Percentiles rank a stretch among this genome's conserved stretches.
Conservation (phyloP, 1,140 invertebrate genomes). For the Daktulosphaira vitifoliae region DNA sequence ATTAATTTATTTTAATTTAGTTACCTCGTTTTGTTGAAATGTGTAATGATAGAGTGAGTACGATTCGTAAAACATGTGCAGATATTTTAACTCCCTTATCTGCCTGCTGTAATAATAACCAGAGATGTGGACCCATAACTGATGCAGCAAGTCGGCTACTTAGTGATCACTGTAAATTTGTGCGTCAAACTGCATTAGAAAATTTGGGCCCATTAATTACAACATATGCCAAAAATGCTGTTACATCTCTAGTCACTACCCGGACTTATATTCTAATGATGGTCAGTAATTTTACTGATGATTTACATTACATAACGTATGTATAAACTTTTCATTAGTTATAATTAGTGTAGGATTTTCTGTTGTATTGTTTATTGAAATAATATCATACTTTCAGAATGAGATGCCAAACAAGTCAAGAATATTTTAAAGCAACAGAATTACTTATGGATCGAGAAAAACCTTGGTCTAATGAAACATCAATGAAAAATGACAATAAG, state of each 20-base stretch:
- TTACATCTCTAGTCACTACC: constrained; percentile 23
- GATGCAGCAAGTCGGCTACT: constrained; percentile 21
- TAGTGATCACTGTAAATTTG: constrained; percentile 22
- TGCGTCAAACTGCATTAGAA: constrained; percentile 20
- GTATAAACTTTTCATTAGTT: not conserved
- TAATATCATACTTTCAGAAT: no score
- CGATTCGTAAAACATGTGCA: constrained; percentile 26
- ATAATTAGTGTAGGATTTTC: no score
- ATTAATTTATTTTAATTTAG: constrained; percentile 1
- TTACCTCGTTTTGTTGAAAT: constrained; percentile 25
- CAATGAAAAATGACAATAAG: constrained; percentile 30
- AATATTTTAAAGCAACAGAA: constrained; percentile 30
- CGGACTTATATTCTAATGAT: constrained; percentile 24
- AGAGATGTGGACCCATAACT: not conserved
- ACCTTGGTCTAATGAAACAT: constrained; percentile 30
- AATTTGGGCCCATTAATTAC: constrained; percentile 24
- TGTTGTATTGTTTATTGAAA: no score
- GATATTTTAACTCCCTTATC: constrained; percentile 21
- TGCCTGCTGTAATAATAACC: constrained; percentile 6
- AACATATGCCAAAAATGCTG: constrained; percentile 16
- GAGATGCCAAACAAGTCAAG: constrained; percentile 31
- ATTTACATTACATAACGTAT: constrained; percentile 29
- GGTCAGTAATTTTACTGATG: constrained; percentile 29
- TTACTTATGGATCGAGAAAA: constrained; percentile 31
- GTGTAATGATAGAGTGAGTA: constrained; percentile 29